Percentiles rank a stretch among this genome's conserved stretches.
Conservation (phyloP, 2,797 vertebrate genomes). For the Gallinago solitaria region DNA sequence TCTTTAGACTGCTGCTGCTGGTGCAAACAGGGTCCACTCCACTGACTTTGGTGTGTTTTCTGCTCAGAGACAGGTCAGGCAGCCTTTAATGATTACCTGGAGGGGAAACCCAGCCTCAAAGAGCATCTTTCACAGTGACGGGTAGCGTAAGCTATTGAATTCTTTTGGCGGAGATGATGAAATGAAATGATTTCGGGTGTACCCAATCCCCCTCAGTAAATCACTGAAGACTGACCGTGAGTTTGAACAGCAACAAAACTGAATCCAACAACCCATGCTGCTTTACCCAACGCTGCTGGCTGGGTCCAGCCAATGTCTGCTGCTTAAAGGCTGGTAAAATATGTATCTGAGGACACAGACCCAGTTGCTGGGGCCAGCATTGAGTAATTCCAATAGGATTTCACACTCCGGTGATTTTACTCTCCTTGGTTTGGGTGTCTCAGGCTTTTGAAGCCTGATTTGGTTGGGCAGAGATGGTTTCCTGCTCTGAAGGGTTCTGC, state of each 20-base stretch:
- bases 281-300: background rate
- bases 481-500: background rate
- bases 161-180: background rate
- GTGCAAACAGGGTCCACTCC: background rate
- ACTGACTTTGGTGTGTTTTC: background rate
- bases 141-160: constrained; percentile 29
- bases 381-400: constrained; percentile 45
- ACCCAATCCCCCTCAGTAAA: constrained; percentile 19
- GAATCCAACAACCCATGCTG: background rate
- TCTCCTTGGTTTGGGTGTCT: background rate
- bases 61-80: background rate
- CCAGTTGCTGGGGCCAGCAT: background rate
- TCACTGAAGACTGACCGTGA: background rate
- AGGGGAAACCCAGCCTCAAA: constrained; percentile 43
- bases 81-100: constrained; percentile 14
- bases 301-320: background rate
- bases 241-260: background rate
- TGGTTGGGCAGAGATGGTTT: background rate
- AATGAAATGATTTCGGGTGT: constrained; percentile 52
- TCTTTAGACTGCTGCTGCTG: background rate
- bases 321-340: background rate
- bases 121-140: constrained; percentile 39
- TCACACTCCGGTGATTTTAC: background rate
- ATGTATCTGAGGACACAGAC: constrained; percentile 21
- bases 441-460: constrained; percentile 17